Evolutionary conservation across 2,888 invertebrate genomes (phyloP), one percentile per base, ranked within the genome.

Genomic region (Drosophila leonis): DNA sequence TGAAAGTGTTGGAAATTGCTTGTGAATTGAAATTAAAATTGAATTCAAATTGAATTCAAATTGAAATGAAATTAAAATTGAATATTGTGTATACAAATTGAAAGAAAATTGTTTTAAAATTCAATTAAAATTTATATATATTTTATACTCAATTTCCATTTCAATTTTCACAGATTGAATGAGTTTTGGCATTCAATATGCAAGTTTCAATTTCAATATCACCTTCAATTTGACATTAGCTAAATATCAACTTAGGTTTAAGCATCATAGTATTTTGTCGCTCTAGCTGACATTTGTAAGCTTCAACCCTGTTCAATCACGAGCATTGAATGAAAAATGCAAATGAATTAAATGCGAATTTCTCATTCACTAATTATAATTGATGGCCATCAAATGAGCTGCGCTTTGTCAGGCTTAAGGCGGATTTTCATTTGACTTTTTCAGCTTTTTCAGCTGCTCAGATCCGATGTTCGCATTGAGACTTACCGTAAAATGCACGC

Each of bases 401-500:
- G 57, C 41, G 31, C 39, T 64, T 64, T 33, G 46, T 59, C 20
- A 37, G 59, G 44, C 27, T 59, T 59, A 63, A 24, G 10, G 13
- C 42, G 20, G 15, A 31, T 56, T 37, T 37, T 7, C 15, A n/a
- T 31, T 42, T 31, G 20, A 56, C 15, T 20, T 20, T 31, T 56
- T 6, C 35, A 27, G 46, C 29, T n/a, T 29, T 15, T 10, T 18
- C 20, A 20, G 33, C 20, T 33, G 10, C 4, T 18, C 31, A 15
- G 51, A 49, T 65, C 12, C 20, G 42, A 39, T 61, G 65, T 61
- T 69, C 62, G 64, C 67, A 68, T 68, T 76, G 69, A 69, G 74
- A 87, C 83, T 87, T 80, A 83, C 83, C 84, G 84, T 71, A 71
- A 87, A 83, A 68, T 80, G 84, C 72, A 73, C 60, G 51, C 51